Evolutionary conservation across 2,888 invertebrate species (phyloP).

Genomic region (Melieria picta): DNA sequence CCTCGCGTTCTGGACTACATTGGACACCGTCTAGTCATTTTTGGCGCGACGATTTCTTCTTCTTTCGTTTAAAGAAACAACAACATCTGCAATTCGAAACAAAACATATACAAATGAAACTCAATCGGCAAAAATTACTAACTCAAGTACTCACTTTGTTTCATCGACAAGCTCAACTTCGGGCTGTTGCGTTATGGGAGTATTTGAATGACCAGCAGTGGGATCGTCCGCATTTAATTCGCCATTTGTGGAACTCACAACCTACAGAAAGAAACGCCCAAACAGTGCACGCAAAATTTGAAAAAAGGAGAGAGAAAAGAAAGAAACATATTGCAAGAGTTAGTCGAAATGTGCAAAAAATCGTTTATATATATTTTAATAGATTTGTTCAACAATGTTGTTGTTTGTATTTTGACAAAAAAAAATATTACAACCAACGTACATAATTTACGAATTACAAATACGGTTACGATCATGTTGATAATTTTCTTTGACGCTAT

Average conservation of each 20-base stretch:
- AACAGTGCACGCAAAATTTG: background rate
- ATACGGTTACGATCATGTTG: too few relatives aligned
- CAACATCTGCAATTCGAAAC: slow-evolving; percentile 81
- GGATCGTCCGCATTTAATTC: slow-evolving; percentile 95
- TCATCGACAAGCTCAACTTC: slow-evolving; percentile 97
- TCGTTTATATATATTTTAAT: too few relatives aligned
- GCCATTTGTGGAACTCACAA: slow-evolving; percentile 97
- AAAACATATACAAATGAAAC: background rate
- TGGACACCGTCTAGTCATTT: slow-evolving; percentile 85
- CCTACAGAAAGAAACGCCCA: slow-evolving; percentile 71
- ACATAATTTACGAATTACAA: too few relatives aligned
- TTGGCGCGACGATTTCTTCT: slow-evolving; percentile 94
- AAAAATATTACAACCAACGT: slow-evolving; percentile 6
- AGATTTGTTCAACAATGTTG: too few relatives aligned
- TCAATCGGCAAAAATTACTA: background rate
- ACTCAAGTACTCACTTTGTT: slow-evolving; percentile 84
- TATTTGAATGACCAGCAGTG: slow-evolving; percentile 96
- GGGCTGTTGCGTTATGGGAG: slow-evolving; percentile 93
- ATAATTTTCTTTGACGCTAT: background rate
- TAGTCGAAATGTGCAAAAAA: background rate
- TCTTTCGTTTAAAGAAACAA: slow-evolving; percentile 99
- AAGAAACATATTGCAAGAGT: slow-evolving; percentile 20
- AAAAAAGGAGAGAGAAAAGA: slow-evolving; percentile 38
- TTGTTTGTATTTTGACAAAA: background rate
- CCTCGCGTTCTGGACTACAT: slow-evolving; percentile 74